Conservation (phyloP, 2,113 vertebrate species). For the Mustelus asterias region DNA sequence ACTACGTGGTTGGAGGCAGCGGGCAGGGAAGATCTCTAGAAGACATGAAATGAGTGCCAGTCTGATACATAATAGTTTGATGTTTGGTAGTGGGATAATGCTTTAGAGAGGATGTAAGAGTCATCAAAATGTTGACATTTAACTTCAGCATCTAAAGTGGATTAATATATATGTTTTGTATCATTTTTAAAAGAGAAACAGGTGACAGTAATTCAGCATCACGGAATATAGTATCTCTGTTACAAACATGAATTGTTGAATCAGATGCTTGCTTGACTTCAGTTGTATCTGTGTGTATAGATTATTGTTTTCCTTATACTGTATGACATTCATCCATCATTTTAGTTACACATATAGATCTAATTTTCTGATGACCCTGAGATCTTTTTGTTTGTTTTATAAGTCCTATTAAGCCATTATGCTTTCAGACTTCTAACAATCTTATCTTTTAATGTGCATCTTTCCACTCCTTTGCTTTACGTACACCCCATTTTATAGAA, state of each 20-base stretch:
- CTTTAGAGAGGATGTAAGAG: background rate
- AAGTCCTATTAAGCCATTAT: background rate
- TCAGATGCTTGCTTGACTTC: background rate
- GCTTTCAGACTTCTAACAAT: background rate
- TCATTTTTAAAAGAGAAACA: background rate
- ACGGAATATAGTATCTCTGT: background rate
- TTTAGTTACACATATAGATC: no score
- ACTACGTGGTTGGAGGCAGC: background rate
- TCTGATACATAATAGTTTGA: background rate
- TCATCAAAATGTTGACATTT: background rate
- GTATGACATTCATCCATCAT: background rate
- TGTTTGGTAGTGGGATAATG: background rate
- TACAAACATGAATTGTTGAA: background rate
- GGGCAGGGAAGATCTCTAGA: background rate
- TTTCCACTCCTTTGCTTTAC: constrained; percentile 5
- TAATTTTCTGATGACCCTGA: no score
- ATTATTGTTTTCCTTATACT: background rate
- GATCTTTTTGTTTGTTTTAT: no score
- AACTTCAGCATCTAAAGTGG: background rate
- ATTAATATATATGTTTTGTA: background rate
- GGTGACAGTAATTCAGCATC: background rate
- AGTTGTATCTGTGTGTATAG: background rate
- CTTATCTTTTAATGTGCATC: background rate
- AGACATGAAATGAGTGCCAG: background rate
- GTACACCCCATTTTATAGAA: background rate